Evolutionary conservation across 2,113 vertebrate genomes (phyloP), one percentile per base, ranked within the genome.

Genomic region (Pavo muticus): DNA sequence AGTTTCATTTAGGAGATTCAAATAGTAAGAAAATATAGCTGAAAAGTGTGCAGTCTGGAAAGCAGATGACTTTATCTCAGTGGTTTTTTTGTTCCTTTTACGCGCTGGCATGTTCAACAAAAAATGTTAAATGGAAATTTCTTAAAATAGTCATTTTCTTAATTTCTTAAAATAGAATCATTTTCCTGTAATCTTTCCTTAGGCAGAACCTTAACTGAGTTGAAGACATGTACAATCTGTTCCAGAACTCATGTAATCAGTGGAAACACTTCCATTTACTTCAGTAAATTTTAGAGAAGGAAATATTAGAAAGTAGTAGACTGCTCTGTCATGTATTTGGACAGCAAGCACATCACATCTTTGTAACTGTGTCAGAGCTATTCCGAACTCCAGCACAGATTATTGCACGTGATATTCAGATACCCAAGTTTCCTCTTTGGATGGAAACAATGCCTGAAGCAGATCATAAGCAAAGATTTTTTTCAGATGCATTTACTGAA

Each of bases 121-220:
- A 87, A 95, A 60, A 83, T 2, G 23, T 56, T 85, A 90, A 45
- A 47, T 68, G 50, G 47, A 89, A 79, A 87, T 80, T 25, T 85
- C 71, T 56, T 91, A 63, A 94, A 94, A 96, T 50, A 87, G 25
- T 2, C 14, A 47, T 92, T 92, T 91, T 91, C 81, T 86, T 86
- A 89, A 85, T 93, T 87, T 94, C 74, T 92, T n/a, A 80, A 56
- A 89, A 90, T 90, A 83, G 78, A 92, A 39, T 64, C 11, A 32
- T 57, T 90, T 82, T 91, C 81, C 56, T 83, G 64, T 47, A 80
- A 91, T 80, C 59, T 94, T 93, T 94, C 72, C 69, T 86, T 68
- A 80, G 44, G 35, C 81, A 93, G 78, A 94, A 79, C 37, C 32
- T 67, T 79, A 79, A 79, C 44, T 0, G 0, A 17, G 44, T 91